Evolutionary conservation across 1,140 invertebrate genomes (phyloP), one percentile per base, ranked within the genome.

Genomic region (Hylaeus volcanicus): DNA sequence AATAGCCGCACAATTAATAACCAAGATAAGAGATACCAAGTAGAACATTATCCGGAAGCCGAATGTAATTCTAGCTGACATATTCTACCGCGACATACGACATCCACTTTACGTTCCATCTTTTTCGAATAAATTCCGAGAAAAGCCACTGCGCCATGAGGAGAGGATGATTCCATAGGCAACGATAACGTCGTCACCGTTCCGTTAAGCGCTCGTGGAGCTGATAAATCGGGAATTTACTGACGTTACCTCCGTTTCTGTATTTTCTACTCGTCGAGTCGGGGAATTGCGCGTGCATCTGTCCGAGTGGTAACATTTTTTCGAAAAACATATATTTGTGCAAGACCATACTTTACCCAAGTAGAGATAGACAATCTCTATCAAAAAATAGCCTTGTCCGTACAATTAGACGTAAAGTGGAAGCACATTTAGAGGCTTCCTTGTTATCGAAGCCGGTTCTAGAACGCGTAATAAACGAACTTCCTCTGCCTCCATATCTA

Each of bases 191-290:
- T 88, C 83, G 75, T 81, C 83, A 87, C 68, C 76, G 41, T 88
- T 83, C 86, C 81, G 84, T 88, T 86, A 83, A 85, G 74, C 81
- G 83, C 71, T 83, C 81, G 79, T 73, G 73, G 72, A 74, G 70
- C 74, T 81, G 86, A 88, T 88, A 88, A 88, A 86, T 88, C 73
- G 81, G 61, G 64, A 86, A 86, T 86, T 88, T 88, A 88, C 74
- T 61, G 86, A 65, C 71, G 74, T 58, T 73, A 63, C 65, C 71
- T 82, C 74, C 73, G 48, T 78, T 78, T 72, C 45, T 72, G 58
- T 66, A 84, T 56, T 65, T 86, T 72, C 72, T 58, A 45, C 70
- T 63, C 43, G 65, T 41, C 39, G 64, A 63, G 61, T 43, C 43
- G 41, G 39, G 41, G 61, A 79, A 55, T 80, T 69, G 68, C 26